Base-by-base conservation (phyloP, 2,113 vertebrate genomes). In the Aythya baeri region DNA sequence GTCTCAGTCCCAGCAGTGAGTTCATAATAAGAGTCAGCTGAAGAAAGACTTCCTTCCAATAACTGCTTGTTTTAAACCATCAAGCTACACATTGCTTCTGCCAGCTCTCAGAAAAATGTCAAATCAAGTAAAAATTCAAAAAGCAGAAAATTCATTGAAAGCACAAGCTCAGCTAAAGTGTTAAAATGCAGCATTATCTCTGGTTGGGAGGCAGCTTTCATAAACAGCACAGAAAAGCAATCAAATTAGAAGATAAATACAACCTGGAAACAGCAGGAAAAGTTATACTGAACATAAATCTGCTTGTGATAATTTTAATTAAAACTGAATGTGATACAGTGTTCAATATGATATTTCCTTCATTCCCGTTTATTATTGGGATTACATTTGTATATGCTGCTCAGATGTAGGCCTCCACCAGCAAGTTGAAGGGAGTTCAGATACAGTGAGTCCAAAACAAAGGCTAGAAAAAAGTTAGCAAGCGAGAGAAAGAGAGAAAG, bases 291-390 rank as follows among this genome's bases (percentile, higher is more conserved):
- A 93, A 95, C 93, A 95, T 97, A 96, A 96, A 96, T 97, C 93
- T 96, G 74, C 90, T 91, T 80, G 88, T 91, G 91, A 96, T 93
- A 86, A 92, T 92, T 97, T 96, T 96, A 96, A 96, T 96, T 96
- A 96, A 96, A 95, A 87, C 71, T 76, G 88, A 78, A 82, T 95
- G 77, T 62, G 93, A 91, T 91, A 58, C 91, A 93, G 71, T 29
- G 41, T 50, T 92, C 81, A 84, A 79, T 79, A 61, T 57, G 41
- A 81, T 84, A 84, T 79, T 96, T 89, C 77, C 77, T 79, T 82
- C 74, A 34, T 78, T 86, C 44, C n/a, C 1, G 2, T 82, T 94
- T 89, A 82, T 92, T 95, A 70, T 55, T 92, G 25, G 86, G 77
- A 76, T 91, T 84, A 73, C 41, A 23, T 86, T 86, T 94, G 67